Conservation (phyloP, 2,113 vertebrate species). For the Piprites chloris region DNA sequence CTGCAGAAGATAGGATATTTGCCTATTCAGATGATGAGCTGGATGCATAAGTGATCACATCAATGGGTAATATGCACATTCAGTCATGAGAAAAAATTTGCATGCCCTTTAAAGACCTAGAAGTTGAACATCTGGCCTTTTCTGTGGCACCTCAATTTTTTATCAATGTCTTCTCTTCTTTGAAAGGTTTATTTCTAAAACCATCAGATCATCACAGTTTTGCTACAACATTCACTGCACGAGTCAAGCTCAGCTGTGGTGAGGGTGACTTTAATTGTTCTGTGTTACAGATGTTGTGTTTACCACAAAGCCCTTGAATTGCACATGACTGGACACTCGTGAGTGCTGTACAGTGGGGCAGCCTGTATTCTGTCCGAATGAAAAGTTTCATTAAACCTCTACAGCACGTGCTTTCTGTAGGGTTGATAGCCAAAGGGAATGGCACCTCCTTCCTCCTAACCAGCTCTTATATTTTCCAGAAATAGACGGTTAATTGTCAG, state of each 20-base stretch:
- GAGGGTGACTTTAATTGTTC: neutral
- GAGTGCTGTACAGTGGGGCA: neutral
- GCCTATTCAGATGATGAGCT: conserved; percentile 64
- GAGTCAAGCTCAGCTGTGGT: neutral
- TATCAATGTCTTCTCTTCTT: conserved; percentile 30
- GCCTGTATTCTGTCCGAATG: neutral
- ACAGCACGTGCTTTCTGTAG: neutral
- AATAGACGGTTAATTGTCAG: neutral
- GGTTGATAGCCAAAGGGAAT: neutral
- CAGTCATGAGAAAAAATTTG: conserved; percentile 58
- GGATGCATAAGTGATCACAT: conserved; percentile 63
- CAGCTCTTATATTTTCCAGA: neutral
- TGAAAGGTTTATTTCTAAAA: conserved; percentile 29
- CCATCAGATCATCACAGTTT: conserved; percentile 17
- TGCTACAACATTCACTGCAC: neutral
- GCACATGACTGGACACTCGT: neutral
- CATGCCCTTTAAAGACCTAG: conserved; percentile 60
- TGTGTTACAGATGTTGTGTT: neutral
- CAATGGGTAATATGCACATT: conserved; percentile 62
- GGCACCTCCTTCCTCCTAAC: neutral
- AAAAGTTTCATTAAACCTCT: neutral
- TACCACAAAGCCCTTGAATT: neutral
- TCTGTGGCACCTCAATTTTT: conserved; percentile 52
- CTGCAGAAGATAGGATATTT: conserved; percentile 54
- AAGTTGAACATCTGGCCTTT: conserved; percentile 67